Percentiles rank a stretch among this genome's conserved stretches.
Evolutionary conservation across 2,113 vertebrate genomes (phyloP).

Genomic region (Pontoporia blainvillei): DNA sequence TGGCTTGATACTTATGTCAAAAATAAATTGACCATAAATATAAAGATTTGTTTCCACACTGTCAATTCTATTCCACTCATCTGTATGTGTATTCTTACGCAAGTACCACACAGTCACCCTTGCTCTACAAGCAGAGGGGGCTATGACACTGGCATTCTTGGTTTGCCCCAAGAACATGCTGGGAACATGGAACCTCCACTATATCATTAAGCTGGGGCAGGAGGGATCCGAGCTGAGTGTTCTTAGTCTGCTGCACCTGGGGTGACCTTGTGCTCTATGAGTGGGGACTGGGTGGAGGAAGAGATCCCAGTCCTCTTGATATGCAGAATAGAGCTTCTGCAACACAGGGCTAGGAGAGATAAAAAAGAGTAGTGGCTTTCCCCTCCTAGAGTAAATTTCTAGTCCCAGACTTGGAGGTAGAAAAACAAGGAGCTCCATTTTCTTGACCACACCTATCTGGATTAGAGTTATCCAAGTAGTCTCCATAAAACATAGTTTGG

Average conservation of each 20-base stretch:
- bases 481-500: not conserved
- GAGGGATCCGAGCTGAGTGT: not conserved
- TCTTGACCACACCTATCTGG: not conserved
- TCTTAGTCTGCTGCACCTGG: not conserved
- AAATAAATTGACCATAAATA: not conserved
- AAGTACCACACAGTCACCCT: not conserved
- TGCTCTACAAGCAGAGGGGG: too few species aligned
- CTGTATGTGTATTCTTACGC: not conserved
- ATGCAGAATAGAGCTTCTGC: not conserved
- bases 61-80: not conserved
- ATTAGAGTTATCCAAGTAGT: not conserved
- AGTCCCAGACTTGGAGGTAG: not conserved
- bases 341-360: not conserved
- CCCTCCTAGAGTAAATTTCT: not conserved
- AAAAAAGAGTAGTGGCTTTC: not conserved
- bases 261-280: not conserved
- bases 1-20: not conserved
- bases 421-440: not conserved
- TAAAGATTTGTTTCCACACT: not conserved
- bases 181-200: not conserved
- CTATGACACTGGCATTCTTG: not conserved
- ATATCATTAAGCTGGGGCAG: not conserved
- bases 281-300: not conserved
- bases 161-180: not conserved
- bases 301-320: not conserved